phyloP scores from a whole-genome alignment of 2,888 invertebrate species.

The Torymus aiolomorphi region DNA sequence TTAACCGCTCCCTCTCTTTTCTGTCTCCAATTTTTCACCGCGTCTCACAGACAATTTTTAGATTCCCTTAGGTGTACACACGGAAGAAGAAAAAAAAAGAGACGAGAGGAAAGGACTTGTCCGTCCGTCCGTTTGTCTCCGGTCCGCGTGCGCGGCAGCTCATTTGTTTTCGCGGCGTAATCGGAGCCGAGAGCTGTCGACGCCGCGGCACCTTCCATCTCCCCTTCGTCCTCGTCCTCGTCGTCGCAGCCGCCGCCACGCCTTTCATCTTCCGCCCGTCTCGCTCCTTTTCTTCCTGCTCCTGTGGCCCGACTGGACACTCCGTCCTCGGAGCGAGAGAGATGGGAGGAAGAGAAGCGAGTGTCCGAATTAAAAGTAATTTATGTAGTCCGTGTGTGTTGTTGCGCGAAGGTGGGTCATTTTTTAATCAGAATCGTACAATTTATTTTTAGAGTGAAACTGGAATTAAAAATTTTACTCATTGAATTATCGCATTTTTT shows the following conservation, averaged over 20 bases:
- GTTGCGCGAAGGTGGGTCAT: too few relatives aligned
- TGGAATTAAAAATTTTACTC: too few relatives aligned
- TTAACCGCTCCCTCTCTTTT: background rate
- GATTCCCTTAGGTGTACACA: too few relatives aligned
- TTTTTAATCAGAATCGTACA: too few relatives aligned
- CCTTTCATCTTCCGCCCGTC: constrained; percentile 56
- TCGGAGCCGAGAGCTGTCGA: constrained; percentile 64
- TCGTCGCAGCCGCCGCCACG: constrained; percentile 34
- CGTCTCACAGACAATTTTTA: too few relatives aligned
- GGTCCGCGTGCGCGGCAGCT: constrained; percentile 55
- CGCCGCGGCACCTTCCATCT: constrained; percentile 64
- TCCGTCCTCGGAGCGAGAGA: background rate
- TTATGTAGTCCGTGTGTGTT: background rate
- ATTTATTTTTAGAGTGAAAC: too few relatives aligned
- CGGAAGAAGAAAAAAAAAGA: background rate
- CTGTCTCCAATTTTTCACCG: too few relatives aligned
- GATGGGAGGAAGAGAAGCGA: background rate
- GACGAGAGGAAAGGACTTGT: background rate
- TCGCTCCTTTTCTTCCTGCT: constrained; percentile 17
- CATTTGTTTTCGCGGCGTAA: constrained; percentile 69
- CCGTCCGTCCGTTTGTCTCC: constrained; percentile 29
- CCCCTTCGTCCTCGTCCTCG: constrained; percentile 12
- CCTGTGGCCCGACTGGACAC: background rate
- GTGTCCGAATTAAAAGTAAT: constrained; percentile 16
- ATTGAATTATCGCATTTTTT: too few relatives aligned